A percentile compares a stretch with the other conserved stretches of the same genome.
These are phyloP conservation scores for Maniola jurtina DNA, from an alignment of 1,140 invertebrate genomes.

Conservation along the genomic window DNA sequence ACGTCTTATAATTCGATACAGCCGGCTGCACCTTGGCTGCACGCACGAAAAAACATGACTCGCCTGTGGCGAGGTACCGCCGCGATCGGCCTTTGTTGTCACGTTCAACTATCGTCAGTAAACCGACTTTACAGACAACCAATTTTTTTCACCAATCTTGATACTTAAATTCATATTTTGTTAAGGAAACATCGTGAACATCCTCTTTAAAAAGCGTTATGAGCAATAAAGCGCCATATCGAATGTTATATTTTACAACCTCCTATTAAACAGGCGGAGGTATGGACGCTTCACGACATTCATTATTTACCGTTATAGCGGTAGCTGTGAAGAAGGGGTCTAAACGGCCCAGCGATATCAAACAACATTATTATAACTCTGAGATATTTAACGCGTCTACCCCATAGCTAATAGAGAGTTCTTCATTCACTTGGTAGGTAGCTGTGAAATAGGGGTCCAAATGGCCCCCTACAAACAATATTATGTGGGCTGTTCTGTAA, in stretches of 20 bases:
- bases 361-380: background rate
- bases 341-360: background rate
- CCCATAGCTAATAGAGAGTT: background rate
- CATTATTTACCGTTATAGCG: background rate
- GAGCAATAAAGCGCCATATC: background rate
- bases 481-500: no score
- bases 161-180: background rate
- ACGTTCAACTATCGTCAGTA: no score
- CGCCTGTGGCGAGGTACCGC: no score
- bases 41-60: no score
- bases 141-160: no score
- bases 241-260: conserved; percentile 3
- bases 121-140: no score
- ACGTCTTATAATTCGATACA: no score
- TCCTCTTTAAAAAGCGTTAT: background rate
- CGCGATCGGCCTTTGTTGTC: no score
- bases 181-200: background rate
- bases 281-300: background rate
- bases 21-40: no score
- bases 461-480: no score
- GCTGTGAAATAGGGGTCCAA: no score
- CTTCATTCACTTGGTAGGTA: no score
- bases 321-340: background rate
- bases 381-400: background rate
- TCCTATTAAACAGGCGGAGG: background rate